Percentiles rank a stretch among this genome's conserved stretches.
Evolutionary conservation across 1,140 invertebrate genomes (phyloP).

Genomic region (Bombus confusus): DNA sequence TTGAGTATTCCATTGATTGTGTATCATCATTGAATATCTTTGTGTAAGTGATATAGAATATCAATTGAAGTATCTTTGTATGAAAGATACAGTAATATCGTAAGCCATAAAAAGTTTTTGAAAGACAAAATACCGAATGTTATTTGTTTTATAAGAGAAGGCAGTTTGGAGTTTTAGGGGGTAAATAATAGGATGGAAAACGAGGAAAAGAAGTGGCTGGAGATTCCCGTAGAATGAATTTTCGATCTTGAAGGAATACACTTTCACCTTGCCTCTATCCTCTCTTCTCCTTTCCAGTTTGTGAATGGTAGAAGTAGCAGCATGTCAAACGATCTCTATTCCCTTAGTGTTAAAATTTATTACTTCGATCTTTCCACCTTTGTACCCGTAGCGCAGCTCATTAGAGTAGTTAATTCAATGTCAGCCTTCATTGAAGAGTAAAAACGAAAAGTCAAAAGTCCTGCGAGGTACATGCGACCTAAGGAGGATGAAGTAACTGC

Average conservation of each 20-base stretch:
- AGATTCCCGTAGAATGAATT: constrained; percentile 16
- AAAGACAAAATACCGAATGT: background rate
- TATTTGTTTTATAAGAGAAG: background rate
- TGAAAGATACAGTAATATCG: background rate
- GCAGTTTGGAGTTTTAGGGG: background rate
- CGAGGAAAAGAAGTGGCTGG: constrained; percentile 29
- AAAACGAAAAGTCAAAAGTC: background rate
- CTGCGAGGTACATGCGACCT: background rate
- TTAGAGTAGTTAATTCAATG: constrained; percentile 44
- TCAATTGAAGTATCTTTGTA: background rate
- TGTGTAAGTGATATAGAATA: background rate
- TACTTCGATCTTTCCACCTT: constrained; percentile 46
- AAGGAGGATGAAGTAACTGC: background rate
- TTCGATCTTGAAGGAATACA: constrained; percentile 8
- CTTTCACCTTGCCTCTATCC: constrained; percentile 36
- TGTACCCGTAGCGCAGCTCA: constrained; percentile 53
- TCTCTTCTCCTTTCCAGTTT: constrained; percentile 43
- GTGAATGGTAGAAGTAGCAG: constrained; percentile 66
- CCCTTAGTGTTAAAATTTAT: constrained; percentile 47
- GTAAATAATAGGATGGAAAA: background rate
- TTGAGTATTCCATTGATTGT: background rate
- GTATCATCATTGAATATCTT: background rate
- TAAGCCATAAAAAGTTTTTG: background rate
- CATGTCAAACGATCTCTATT: constrained; percentile 51
- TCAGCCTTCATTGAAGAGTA: constrained; percentile 4